A percentile compares a stretch with the other conserved stretches of the same genome.
Evolutionary conservation across 2,888 invertebrate genomes (phyloP).

Genomic region (Zelleria hepariella): DNA sequence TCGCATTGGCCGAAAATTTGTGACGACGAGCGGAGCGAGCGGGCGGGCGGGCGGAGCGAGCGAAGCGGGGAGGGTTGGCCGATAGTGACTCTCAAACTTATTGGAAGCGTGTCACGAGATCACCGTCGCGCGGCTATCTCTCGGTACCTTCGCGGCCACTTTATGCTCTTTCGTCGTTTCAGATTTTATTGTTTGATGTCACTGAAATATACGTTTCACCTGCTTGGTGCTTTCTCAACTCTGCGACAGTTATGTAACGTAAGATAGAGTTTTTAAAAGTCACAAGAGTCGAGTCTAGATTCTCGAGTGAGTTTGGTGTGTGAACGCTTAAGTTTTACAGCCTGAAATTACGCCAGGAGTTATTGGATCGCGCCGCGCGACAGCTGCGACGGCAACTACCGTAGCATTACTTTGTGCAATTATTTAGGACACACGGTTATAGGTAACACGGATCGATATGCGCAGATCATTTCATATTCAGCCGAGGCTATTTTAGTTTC

Average conservation of each 20-base stretch:
- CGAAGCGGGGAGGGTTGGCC: conserved; percentile 21
- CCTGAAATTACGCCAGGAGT: not conserved
- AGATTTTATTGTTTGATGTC: conserved; percentile 18
- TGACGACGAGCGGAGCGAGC: conserved; percentile 18
- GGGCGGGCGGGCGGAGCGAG: conserved; percentile 19
- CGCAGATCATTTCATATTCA: conserved; percentile 49
- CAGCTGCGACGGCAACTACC: not conserved
- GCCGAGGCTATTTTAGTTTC: conserved; percentile 40
- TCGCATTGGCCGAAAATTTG: conserved; percentile 55
- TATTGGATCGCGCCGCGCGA: not conserved
- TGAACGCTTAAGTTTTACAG: not conserved
- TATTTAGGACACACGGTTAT: not conserved
- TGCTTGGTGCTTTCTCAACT: not conserved
- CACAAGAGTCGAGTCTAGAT: not conserved
- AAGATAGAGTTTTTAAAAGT: not conserved
- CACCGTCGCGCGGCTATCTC: conserved; percentile 43
- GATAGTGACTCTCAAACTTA: conserved; percentile 56
- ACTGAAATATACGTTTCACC: conserved; percentile 15
- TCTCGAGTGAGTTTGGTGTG: not conserved
- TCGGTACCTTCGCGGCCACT: conserved; percentile 24
- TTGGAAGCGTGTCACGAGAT: conserved; percentile 62
- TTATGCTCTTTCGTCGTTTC: conserved; percentile 30
- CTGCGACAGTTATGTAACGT: not conserved
- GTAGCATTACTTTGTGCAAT: not conserved
- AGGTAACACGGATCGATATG: conserved; percentile 20